Evolutionary conservation across 2,113 vertebrate species (phyloP), one percentile per base, ranked within the genome.

Genomic region (Scortum barcoo): DNA sequence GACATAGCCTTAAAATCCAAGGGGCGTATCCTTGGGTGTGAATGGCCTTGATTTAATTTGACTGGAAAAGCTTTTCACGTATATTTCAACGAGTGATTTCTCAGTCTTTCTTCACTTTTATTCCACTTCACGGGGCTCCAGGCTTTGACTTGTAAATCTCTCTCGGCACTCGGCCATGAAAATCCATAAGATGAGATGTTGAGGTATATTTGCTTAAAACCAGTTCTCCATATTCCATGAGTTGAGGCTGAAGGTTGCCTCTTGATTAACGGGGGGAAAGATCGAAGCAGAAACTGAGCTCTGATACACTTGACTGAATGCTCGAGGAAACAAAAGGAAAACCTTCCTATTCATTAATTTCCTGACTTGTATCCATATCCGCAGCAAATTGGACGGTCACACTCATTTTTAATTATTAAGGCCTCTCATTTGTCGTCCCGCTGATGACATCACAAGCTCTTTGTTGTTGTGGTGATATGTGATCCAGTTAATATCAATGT

Each of bases 321-420:
- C 83, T 72, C 7, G 30, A 85, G 79, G 88, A 83, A 87, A 85
- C 85, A 86, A 91, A 85, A 65, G 80, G 38, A 83, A 88, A 86
- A 48, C 72, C 83, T 80, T 76, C 78, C 87, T 82, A 76, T 93
- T 94, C 86, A 93, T 94, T 90, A 75, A 74, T 87, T 83, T 81
- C 60, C 79, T 84, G 81, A 84, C 80, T 81, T 86, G 90, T 88
- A 91, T 92, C 93, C 83, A 88, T 93, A 93, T 94, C 93, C 79
- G 33, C 84, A 85, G 89, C 90, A 93, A 93, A 95, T 90, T 95
- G 91, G 86, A 90, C 56, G 73, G 85, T 85, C 84, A 74, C 80
- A 48, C 78, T 85, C 82, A 50, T 88, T 89, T 89, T 96, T 85
- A 95, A 96, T 95, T 92, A 95, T 96, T 95, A 92, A 96, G 80